Evolutionary conservation across 2,888 invertebrate genomes (phyloP), one percentile per base, ranked within the genome.

Genomic region (Charanyca ferruginea): DNA sequence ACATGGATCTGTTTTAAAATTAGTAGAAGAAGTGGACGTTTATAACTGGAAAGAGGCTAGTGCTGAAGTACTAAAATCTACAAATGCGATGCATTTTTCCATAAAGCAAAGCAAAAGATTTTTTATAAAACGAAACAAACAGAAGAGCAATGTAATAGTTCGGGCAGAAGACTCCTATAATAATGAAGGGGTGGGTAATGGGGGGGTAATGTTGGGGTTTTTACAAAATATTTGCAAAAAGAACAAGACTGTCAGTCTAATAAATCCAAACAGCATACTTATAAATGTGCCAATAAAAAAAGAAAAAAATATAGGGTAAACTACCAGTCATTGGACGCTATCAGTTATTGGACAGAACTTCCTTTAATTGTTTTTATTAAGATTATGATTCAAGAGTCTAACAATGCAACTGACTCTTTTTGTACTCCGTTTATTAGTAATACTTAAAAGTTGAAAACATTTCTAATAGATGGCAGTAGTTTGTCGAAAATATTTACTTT

Each of bases 181-280:
- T 20, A 44, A 53, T 23, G n/a, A n/a, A n/a, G n/a, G n/a, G n/a
- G n/a, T n/a, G n/a, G n/a, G n/a, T n/a, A n/a, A n/a, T n/a, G n/a
- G n/a, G n/a, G n/a, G n/a, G n/a, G n/a, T n/a, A n/a, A n/a, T n/a
- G n/a, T 1, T 53, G 38, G 41, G 53, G 23, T 41, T 41, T 23
- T n/a, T 53, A 41, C n/a, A 53, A 23, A 53, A 53, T n/a, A 53
- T 53, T 23, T 41, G 38, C 53, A 53, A 41, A 22, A 52, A 16
- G 38, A 41, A 38, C 11, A 41, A 53, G 1, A 53, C 53, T 53
- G 53, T 6, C 23, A 53, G 53, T 53, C 38, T 3, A 53, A 53
- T 23, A 41, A 53, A 41, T 41, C 38, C 38, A 23, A 53, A 11
- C 22, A 41, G 11, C 41, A 11, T 53, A 41, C 53, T 11, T 11